Conservation (phyloP, 2,113 vertebrate genomes). For the Odocoileus virginianus region DNA sequence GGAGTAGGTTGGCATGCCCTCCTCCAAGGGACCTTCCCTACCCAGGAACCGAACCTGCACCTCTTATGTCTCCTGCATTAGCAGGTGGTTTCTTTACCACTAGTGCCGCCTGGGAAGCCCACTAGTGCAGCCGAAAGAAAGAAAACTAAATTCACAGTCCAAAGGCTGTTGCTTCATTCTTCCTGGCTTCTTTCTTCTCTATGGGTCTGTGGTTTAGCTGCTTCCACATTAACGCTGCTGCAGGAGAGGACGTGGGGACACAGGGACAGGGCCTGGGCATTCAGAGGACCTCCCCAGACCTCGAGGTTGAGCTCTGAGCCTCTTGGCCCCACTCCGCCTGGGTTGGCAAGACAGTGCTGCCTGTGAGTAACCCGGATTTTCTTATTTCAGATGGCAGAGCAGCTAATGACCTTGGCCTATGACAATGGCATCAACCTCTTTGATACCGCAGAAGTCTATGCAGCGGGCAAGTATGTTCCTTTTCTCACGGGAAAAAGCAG, state of each 20-base stretch:
- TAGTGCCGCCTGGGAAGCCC: background rate
- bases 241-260: background rate
- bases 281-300: background rate
- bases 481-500: rapidly evolving
- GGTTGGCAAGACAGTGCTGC: background rate
- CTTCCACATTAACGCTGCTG: rapidly evolving
- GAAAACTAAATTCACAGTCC: background rate
- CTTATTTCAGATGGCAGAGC: constrained; percentile 93
- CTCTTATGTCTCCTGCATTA: background rate
- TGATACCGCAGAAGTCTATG: constrained; percentile 97
- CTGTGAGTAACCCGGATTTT: rapidly evolving
- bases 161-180: background rate
- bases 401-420: constrained; percentile 97
- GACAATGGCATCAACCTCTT: constrained; percentile 99
- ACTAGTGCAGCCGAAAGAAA: background rate
- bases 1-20: background rate
- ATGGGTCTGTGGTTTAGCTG: background rate
- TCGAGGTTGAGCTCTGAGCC: background rate
- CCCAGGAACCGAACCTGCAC: background rate
- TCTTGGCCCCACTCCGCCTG: background rate
- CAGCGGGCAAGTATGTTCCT: constrained; percentile 95
- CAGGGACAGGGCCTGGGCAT: background rate
- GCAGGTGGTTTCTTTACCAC: background rate
- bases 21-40: background rate
- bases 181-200: background rate